Evolutionary conservation across 2,113 vertebrate species (phyloP).

Genomic region (Pelecanus crispus): DNA sequence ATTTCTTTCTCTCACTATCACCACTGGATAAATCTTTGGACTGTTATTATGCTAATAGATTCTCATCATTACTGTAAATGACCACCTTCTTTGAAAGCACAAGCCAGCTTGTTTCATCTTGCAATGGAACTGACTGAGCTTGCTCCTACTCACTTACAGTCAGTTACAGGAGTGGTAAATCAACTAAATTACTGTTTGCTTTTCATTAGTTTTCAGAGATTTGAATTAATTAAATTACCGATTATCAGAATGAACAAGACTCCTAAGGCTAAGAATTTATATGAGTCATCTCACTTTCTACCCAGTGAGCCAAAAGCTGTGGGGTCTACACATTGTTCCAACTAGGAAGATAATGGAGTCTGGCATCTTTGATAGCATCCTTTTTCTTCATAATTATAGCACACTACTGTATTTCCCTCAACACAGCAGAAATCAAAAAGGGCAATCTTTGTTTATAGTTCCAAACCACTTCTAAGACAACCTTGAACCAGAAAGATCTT

Average conservation of each 20-base stretch:
- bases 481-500: not conserved
- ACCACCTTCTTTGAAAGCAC: not conserved
- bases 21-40: not conserved
- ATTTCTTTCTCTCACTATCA: not conserved
- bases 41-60: not conserved
- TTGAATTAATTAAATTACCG: slow-evolving; percentile 43
- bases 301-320: not conserved
- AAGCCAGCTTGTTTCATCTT: slow-evolving; percentile 17
- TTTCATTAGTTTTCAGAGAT: slow-evolving; percentile 38
- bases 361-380: slow-evolving; percentile 10
- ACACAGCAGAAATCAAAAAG: slow-evolving; percentile 27
- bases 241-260: slow-evolving; percentile 22
- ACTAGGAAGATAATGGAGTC: not conserved
- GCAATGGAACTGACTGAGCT: not conserved
- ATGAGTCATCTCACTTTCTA: slow-evolving; percentile 43
- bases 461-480: slow-evolving; percentile 8
- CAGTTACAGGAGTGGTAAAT: slow-evolving; percentile 50
- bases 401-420: slow-evolving; percentile 18
- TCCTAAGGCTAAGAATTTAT: slow-evolving; percentile 34
- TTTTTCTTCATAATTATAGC: slow-evolving; percentile 16
- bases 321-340: not conserved
- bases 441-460: not conserved
- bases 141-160: not conserved
- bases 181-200: slow-evolving; percentile 40
- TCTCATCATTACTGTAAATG: not conserved